These are phyloP conservation scores for Platalea minor DNA, from an alignment of 2,797 vertebrate species.

Conservation along the genomic window DNA sequence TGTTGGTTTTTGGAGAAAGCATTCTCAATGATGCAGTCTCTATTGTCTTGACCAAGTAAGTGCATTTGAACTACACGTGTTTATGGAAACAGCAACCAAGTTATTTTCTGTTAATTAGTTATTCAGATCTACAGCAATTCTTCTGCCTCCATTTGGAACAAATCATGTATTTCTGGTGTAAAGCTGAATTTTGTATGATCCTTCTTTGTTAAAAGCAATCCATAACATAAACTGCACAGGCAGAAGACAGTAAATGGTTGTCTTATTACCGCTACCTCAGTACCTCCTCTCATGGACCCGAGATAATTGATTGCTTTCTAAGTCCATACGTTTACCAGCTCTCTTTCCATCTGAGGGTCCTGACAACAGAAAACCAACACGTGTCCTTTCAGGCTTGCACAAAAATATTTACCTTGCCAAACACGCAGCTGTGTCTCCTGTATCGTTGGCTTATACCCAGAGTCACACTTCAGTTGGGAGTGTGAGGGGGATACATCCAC, in stretches of 20 bases:
- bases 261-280: not conserved
- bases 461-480: not conserved
- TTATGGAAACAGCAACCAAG: not conserved
- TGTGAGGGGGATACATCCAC: not conserved
- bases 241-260: not conserved
- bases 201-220: not conserved
- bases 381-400: not conserved
- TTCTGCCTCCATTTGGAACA: not conserved
- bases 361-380: not conserved
- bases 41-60: constrained; percentile 98
- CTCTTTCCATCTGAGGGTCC: not conserved
- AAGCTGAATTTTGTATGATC: not conserved
- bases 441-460: not conserved
- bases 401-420: not conserved
- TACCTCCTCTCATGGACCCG: not conserved
- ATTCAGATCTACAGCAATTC: not conserved
- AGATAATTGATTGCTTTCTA: not conserved
- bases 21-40: constrained; percentile 98
- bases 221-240: not conserved
- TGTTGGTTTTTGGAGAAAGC: constrained; percentile 98
- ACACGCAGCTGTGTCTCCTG: not conserved
- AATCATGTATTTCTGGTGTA: not conserved
- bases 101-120: not conserved
- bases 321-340: not conserved
- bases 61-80: not conserved